A percentile compares a stretch with the other conserved stretches of the same genome.
Evolutionary conservation across 2,113 vertebrate genomes (phyloP).

Genomic region (Mustelus asterias): DNA sequence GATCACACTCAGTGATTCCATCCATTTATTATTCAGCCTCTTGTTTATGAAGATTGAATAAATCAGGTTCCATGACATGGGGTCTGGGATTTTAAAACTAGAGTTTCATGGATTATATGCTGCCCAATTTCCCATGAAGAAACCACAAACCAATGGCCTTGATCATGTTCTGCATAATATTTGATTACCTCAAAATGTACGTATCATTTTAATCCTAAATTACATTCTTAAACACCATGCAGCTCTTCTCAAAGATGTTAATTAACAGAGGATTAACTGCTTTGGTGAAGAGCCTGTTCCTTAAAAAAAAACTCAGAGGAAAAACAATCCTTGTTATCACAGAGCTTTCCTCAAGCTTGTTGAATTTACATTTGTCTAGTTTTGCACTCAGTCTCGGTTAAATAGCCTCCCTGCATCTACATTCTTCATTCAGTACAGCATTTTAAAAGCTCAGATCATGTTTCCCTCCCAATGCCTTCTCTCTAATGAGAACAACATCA

Average conservation of each 20-base stretch:
- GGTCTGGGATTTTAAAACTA: neutral
- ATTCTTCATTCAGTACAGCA: neutral
- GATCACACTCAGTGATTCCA: neutral
- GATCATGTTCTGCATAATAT: neutral
- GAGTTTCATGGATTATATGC: neutral
- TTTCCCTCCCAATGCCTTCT: neutral
- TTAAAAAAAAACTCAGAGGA: neutral
- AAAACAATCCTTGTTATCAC: neutral
- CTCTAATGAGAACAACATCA: neutral
- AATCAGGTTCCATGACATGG: neutral
- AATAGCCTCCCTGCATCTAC: neutral
- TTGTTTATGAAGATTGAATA: neutral
- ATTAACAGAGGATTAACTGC: constrained; percentile 12
- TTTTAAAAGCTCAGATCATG: neutral
- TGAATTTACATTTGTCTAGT: neutral
- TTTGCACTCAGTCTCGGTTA: neutral
- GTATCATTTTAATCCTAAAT: constrained; percentile 8
- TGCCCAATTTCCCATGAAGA: neutral
- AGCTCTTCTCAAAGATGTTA: neutral
- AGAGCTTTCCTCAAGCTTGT: neutral
- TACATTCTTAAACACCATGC: neutral
- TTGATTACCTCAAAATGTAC: constrained; percentile 1
- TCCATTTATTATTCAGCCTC: neutral
- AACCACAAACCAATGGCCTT: neutral
- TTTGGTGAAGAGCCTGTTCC: neutral